Base-by-base conservation (phyloP, 2,888 invertebrate genomes). In the Crossocerus cetratus region DNA sequence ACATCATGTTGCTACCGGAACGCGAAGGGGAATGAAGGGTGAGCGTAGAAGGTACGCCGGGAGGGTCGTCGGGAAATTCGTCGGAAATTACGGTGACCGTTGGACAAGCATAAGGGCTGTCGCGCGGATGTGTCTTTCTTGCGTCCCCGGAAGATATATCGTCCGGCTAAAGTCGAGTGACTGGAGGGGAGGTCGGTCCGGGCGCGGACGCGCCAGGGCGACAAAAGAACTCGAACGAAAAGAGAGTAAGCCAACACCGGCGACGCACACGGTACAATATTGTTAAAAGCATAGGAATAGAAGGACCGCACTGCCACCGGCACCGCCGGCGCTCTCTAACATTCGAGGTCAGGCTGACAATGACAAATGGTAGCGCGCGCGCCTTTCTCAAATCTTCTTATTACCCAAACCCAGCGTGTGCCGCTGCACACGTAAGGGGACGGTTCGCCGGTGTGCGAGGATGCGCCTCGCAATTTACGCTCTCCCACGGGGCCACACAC, bases 321-420 rank as follows among this genome's bases (percentile, higher is more conserved):
- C 32, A 32, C 32, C 8, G 3, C 32, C 78, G 63, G 60, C 69
- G 68, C 68, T 65, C 75, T 63, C 74, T 64, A 62, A 60, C 83
- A 73, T 82, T 77, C 78, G 76, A 69, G 76, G 78, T 76, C 75
- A 82, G 80, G 70, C 80, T 85, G 88, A 88, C 88, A 88, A 85
- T 88, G 88, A 88, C 83, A 84, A 86, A 88, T 87, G 86, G 82
- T 80, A 78, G 67, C 78, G 81, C 76, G 76, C 74, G 72, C 80
- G 83, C 84, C n/a, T n/a, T 86, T 81, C 81, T 82, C 83, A 85
- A 87, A 87, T 87, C 86, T 87, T 87, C 85, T 87, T 87, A 86
- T 86, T 84, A 86, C 77, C 76, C 5, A 32, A 32, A 32, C 32
- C 32, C 32, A 32, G 8, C 32, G 32, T 11, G 32, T 11, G 2